Evolutionary conservation across 2,113 vertebrate species (phyloP).

Genomic region (Hippocampus abdominalis): DNA sequence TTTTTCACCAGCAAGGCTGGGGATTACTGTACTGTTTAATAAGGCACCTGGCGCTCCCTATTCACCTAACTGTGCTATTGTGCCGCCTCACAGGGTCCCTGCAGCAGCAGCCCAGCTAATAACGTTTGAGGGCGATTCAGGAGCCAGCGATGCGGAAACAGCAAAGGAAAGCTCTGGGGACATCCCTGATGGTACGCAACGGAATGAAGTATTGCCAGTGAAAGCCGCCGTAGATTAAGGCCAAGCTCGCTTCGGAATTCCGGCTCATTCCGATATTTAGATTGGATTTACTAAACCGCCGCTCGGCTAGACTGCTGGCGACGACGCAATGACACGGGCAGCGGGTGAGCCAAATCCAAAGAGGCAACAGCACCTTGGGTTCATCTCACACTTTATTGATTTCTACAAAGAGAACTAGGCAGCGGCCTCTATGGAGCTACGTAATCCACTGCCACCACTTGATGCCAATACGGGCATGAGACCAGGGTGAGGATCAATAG

Average conservation of each 20-base stretch:
- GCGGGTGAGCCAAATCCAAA: slow-evolving; percentile 52
- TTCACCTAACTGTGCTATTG: slow-evolving; percentile 48
- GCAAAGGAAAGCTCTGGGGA: slow-evolving; percentile 31
- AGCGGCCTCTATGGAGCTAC: background rate
- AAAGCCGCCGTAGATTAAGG: slow-evolving; percentile 48
- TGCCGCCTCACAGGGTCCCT: slow-evolving; percentile 47
- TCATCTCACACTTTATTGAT: slow-evolving; percentile 44
- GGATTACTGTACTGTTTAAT: slow-evolving; percentile 21
- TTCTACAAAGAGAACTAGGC: slow-evolving; percentile 12
- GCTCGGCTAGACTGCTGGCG: background rate
- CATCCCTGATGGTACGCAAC: slow-evolving; percentile 59
- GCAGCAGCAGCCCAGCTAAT: slow-evolving; percentile 30
- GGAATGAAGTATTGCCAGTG: slow-evolving; percentile 36
- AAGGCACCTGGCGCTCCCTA: slow-evolving; percentile 23
- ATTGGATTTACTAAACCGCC: slow-evolving; percentile 28
- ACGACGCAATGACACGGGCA: background rate
- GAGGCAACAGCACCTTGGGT: slow-evolving; percentile 27
- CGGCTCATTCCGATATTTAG: slow-evolving; percentile 32
- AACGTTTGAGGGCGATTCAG: slow-evolving; percentile 10
- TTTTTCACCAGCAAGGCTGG: background rate
- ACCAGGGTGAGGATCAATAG: slow-evolving; percentile 65
- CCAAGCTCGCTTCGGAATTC: slow-evolving; percentile 41
- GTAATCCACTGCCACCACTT: slow-evolving; percentile 40
- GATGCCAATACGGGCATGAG: slow-evolving; percentile 58
- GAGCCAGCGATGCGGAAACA: slow-evolving; percentile 22